Conservation (phyloP, 2,797 vertebrate species). For the Paramormyrops hopkinsi region DNA sequence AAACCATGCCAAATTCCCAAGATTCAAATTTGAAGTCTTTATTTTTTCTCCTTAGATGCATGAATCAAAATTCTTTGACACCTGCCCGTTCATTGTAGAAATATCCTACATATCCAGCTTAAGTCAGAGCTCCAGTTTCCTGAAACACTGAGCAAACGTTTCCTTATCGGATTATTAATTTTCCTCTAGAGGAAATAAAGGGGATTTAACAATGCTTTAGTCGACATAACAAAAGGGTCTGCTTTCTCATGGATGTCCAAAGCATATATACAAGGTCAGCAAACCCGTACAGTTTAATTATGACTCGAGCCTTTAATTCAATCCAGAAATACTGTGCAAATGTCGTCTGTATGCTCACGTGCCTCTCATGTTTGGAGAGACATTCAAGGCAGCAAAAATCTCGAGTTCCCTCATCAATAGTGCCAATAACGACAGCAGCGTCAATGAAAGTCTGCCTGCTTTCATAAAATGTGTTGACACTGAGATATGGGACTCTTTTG, state of each 20-base stretch:
- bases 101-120: not conserved
- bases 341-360: not conserved
- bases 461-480: constrained; percentile 12
- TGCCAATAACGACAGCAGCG: not conserved
- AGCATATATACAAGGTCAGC: constrained; percentile 1
- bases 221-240: not conserved
- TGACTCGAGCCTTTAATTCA: not conserved
- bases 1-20: not conserved
- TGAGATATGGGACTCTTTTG: not conserved
- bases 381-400: not conserved
- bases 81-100: not conserved
- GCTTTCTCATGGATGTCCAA: not conserved
- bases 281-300: not conserved
- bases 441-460: not conserved
- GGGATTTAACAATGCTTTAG: not conserved
- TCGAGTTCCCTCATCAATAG: not conserved
- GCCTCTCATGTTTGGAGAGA: not conserved
- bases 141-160: not conserved
- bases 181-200: not conserved
- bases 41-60: not conserved
- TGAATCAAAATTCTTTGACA: not conserved
- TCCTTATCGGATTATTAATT: not conserved
- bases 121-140: not conserved
- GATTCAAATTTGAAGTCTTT: not conserved
- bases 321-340: constrained; percentile 1